Percentiles rank a stretch among this genome's conserved stretches.
phyloP scores from a whole-genome alignment of 2,113 vertebrate species.

The Passerina amoena region DNA sequence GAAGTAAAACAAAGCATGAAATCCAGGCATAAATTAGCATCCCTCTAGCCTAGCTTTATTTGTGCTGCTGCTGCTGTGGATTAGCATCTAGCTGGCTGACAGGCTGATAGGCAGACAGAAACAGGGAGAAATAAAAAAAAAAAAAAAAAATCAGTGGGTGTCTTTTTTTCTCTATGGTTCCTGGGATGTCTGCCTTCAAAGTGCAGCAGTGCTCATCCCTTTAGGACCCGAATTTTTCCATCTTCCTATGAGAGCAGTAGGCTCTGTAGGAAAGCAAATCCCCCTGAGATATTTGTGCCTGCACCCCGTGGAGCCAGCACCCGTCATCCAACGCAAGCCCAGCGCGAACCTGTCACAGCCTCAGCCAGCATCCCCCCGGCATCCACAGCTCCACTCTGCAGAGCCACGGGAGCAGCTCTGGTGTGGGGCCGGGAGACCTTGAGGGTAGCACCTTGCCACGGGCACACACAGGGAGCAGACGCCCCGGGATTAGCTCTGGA shows the following conservation, averaged over 20 bases:
- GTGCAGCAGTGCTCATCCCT: slow-evolving; percentile 46
- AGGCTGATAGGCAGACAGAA: slow-evolving; percentile 63
- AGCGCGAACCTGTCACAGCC: neutral
- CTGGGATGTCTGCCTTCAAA: slow-evolving; percentile 1
- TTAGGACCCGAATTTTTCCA: slow-evolving; percentile 29
- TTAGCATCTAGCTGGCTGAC: slow-evolving; percentile 63
- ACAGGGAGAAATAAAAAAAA: slow-evolving; percentile 29
- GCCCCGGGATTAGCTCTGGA: neutral
- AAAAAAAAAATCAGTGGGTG: slow-evolving; percentile 18
- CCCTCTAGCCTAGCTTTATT: slow-evolving; percentile 57
- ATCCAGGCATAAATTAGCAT: slow-evolving; percentile 67
- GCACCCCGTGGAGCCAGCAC: neutral
- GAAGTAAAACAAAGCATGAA: slow-evolving; percentile 67
- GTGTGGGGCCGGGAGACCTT: neutral
- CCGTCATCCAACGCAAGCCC: neutral
- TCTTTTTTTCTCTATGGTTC: slow-evolving; percentile 31
- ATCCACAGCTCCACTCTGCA: neutral
- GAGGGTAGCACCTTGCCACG: neutral
- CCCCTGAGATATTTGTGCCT: neutral
- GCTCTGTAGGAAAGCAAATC: slow-evolving; percentile 4
- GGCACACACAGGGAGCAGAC: neutral
- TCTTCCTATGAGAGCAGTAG: slow-evolving; percentile 17
- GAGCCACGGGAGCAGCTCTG: neutral
- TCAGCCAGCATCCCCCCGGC: neutral
- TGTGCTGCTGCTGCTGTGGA: slow-evolving; percentile 57